Percentiles rank a stretch among this genome's conserved stretches.
Conservation (phyloP, 1,140 invertebrate genomes). For the Lepidurus packardi region DNA sequence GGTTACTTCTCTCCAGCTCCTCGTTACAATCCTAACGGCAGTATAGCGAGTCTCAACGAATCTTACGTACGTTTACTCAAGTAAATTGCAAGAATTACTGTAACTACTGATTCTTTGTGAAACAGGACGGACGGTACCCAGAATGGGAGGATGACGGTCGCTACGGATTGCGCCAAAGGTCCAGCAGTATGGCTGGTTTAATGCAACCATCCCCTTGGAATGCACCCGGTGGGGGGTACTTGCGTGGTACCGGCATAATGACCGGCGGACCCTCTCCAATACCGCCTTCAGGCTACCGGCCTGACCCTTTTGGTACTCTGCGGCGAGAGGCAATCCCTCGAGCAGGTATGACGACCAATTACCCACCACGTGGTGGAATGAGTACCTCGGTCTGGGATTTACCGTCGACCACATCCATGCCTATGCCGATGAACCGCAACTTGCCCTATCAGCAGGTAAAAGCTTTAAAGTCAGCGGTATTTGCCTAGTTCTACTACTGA, state of each 20-base stretch:
- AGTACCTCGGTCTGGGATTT: slow-evolving; percentile 53
- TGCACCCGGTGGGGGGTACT: slow-evolving; percentile 18
- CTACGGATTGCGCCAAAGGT: slow-evolving; percentile 31
- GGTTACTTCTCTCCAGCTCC: slow-evolving; percentile 14
- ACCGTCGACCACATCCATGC: background rate
- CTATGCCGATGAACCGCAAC: slow-evolving; percentile 41
- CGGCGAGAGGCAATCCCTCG: background rate
- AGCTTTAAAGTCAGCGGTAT: background rate
- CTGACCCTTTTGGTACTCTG: background rate
- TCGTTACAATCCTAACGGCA: slow-evolving; percentile 27
- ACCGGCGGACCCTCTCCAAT: slow-evolving; percentile 37
- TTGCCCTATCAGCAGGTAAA: slow-evolving; percentile 41
- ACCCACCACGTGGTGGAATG: background rate
- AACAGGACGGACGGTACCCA: slow-evolving; percentile 45
- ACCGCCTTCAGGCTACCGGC: slow-evolving; percentile 28
- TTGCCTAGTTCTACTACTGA: background rate
- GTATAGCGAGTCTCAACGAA: slow-evolving; percentile 29
- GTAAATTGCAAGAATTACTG: too few relatives aligned
- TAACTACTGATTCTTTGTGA: background rate
- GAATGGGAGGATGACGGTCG: slow-evolving; percentile 45
- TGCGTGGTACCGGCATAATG: slow-evolving; percentile 13
- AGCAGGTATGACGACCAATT: slow-evolving; percentile 11
- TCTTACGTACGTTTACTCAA: background rate
- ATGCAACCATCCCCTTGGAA: background rate
- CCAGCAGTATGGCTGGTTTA: slow-evolving; percentile 37